Evolutionary conservation across 1,140 invertebrate species (phyloP), one percentile per base, ranked within the genome.

Genomic region (Nasonia vitripennis): DNA sequence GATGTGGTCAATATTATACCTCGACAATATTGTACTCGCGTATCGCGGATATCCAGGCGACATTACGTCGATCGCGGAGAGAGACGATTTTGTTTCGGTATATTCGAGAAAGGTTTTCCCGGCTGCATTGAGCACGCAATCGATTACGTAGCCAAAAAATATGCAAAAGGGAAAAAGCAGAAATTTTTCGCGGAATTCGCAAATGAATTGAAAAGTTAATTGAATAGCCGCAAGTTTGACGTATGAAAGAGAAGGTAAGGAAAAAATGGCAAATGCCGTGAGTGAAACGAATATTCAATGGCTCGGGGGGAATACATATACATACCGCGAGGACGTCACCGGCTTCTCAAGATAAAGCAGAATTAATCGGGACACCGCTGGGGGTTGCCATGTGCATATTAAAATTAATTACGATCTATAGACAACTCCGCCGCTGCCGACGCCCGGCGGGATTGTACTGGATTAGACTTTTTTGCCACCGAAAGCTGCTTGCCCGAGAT

Each of bases 281-380:
- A 71, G 23, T 78, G 67, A 80, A 80, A 37, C 84, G 84, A 78
- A 81, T 27, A 27, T 85, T 75, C 86, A 88, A 87, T 89, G 87
- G 86, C 87, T 81, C 86, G 83, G 81, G 79, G 84, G 83, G 73
- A 17, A 45, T 37, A 37, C 34, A 1, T 45, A 45, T 45, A 45
- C 9, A 45, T 68, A 81, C 84, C 55, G 87, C 2, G 5, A 80
- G 87, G 86, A 88, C 81, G 81, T 78, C 85, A 86, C 87, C 73
- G 70, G 78, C 75, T 87, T 86, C 81, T 88, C 87, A 88, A 87
- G 89, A 89, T 90, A 86, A 90, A 85, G 87, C 87, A 77, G 89
- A 90, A 90, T 90, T 91, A 91, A 91, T 91, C 90, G 88, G 89
- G 86, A 88, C 88, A 89, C 88, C 87, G 86, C 88, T 82, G 90